phyloP scores from a whole-genome alignment of 2,888 invertebrate species.

The Ectemnius lituratus region DNA sequence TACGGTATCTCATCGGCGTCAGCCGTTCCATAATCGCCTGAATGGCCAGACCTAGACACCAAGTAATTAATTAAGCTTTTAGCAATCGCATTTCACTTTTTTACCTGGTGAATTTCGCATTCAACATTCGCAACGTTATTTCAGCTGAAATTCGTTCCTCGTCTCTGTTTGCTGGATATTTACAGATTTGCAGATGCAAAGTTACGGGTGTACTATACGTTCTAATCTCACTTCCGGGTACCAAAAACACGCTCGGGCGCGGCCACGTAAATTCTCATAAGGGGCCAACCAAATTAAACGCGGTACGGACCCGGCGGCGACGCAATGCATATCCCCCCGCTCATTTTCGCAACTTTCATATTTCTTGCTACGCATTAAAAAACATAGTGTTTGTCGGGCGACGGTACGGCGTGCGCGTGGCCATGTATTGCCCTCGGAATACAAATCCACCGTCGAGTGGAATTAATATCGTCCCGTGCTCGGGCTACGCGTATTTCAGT shows the following conservation, averaged over 20 bases:
- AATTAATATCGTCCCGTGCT: slow-evolving; percentile 6
- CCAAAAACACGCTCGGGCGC: background rate
- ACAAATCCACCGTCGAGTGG: background rate
- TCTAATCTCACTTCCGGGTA: too few species aligned
- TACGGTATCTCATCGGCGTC: slow-evolving; percentile 57
- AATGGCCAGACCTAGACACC: slow-evolving; percentile 37
- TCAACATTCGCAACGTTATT: too few species aligned
- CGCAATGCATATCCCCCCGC: slow-evolving; percentile 6
- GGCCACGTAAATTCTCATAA: slow-evolving; percentile 2
- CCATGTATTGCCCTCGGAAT: background rate
- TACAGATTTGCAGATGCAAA: too few species aligned
- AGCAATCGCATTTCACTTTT: slow-evolving; percentile 30
- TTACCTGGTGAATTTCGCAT: background rate
- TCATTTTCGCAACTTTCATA: slow-evolving; percentile 12
- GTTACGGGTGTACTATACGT: too few species aligned
- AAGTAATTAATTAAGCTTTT: slow-evolving; percentile 57
- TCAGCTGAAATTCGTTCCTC: too few species aligned
- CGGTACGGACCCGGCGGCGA: background rate
- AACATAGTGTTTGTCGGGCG: slow-evolving; percentile 10
- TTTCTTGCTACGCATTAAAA: slow-evolving; percentile 10
- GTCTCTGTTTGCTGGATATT: too few species aligned
- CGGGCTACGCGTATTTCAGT: slow-evolving; percentile 23
- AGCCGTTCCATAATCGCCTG: slow-evolving; percentile 57
- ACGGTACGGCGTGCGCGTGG: background rate
- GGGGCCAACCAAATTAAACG: background rate